Evolutionary conservation across 2,797 vertebrate species (phyloP).

Genomic region (Enteromius paludinosus): DNA sequence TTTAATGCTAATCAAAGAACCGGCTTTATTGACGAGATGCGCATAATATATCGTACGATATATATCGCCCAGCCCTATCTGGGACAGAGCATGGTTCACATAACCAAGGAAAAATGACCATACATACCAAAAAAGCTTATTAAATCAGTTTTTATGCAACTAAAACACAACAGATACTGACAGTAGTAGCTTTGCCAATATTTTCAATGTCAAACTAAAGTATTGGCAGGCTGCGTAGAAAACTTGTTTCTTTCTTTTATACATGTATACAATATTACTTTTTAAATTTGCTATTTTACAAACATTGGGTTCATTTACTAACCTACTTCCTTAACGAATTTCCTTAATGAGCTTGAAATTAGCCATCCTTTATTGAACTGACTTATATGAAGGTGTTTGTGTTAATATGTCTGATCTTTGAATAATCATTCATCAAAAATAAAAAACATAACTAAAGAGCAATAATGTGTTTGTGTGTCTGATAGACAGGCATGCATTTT

Average conservation of each 20-base stretch:
- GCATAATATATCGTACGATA: too few species aligned
- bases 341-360: not conserved
- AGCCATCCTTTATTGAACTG: not conserved
- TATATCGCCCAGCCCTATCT: too few species aligned
- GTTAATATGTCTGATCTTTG: too few species aligned
- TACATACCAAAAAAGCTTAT: not conserved
- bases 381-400: not conserved
- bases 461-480: not conserved
- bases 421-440: not conserved
- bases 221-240: not conserved
- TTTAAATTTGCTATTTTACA: not conserved
- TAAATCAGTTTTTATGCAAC: not conserved
- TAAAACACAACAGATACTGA: not conserved
- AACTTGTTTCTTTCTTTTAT: not conserved
- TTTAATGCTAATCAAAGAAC: too few species aligned
- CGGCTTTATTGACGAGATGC: too few species aligned
- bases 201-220: not conserved
- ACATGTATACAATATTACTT: not conserved
- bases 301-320: not conserved
- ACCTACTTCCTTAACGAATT: not conserved
- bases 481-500: not conserved
- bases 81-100: not conserved
- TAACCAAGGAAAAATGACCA: not conserved
- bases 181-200: not conserved
- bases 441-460: not conserved